phyloP scores from a whole-genome alignment of 2,888 invertebrate species.

The Palloptera scutellata region DNA sequence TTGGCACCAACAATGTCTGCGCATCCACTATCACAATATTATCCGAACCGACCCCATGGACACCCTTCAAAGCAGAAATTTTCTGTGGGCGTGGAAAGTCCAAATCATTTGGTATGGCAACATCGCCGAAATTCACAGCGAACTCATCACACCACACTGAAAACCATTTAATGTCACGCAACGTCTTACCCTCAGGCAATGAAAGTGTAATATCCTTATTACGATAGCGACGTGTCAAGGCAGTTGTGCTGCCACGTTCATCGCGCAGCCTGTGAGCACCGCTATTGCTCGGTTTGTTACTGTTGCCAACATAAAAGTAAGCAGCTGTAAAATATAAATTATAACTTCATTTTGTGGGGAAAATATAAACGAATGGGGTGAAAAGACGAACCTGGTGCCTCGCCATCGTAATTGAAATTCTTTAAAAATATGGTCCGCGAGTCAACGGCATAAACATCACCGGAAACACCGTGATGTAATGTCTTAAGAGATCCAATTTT shows the following conservation, averaged over 20 bases:
- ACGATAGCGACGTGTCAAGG: constrained; percentile 78
- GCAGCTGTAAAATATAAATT: constrained; percentile 73
- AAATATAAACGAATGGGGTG: no score
- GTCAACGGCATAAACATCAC: constrained; percentile 88
- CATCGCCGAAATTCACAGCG: constrained; percentile 89
- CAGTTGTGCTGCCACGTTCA: constrained; percentile 80
- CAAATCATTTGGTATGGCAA: constrained; percentile 78
- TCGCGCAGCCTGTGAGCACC: constrained; percentile 79
- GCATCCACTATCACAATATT: constrained; percentile 90
- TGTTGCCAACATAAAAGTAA: constrained; percentile 86
- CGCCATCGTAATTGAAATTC: constrained; percentile 90
- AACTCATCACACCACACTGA: constrained; percentile 93
- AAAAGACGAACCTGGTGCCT: constrained; percentile 77
- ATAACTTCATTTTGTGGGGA: no score
- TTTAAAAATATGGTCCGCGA: constrained; percentile 85
- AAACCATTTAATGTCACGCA: constrained; percentile 86
- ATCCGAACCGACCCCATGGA: constrained; percentile 86
- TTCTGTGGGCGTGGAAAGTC: constrained; percentile 87
- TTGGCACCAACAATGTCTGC: constrained; percentile 88
- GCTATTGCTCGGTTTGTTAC: constrained; percentile 72
- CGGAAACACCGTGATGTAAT: constrained; percentile 85
- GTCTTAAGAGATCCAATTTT: constrained; percentile 79
- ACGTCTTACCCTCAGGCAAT: constrained; percentile 85
- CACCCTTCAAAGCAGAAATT: constrained; percentile 77
- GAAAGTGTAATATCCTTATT: constrained; percentile 85